Percentiles rank a stretch among this genome's conserved stretches.
These are phyloP conservation scores for Gambelia wislizenii DNA, from an alignment of 2,797 vertebrate genomes.

Conservation along the genomic window DNA sequence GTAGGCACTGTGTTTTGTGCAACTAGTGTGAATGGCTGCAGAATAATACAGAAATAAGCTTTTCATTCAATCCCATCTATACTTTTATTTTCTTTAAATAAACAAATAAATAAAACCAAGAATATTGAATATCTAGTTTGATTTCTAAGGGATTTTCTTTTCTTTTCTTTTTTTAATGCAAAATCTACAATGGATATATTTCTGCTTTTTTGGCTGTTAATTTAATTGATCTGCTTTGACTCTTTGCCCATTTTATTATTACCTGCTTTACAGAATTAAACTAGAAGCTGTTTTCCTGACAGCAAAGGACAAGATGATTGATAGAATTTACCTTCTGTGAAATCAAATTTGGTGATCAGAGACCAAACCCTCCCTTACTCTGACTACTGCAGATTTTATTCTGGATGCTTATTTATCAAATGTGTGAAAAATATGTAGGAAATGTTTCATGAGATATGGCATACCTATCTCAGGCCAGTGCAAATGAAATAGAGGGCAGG, in stretches of 20 bases:
- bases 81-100: constrained; percentile 27
- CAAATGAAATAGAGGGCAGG: background rate
- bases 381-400: constrained; percentile 12
- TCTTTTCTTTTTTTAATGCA: constrained; percentile 1
- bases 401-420: constrained; percentile 28
- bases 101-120: constrained; percentile 20
- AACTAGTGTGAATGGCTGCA: background rate
- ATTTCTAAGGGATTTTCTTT: background rate
- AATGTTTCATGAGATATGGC: background rate
- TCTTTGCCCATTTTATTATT: constrained; percentile 46
- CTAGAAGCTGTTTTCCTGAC: constrained; percentile 27
- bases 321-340: constrained; percentile 62
- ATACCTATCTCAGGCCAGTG: background rate
- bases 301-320: constrained; percentile 45
- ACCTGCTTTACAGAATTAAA: constrained; percentile 48
- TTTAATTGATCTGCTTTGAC: constrained; percentile 37
- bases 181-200: constrained; percentile 33
- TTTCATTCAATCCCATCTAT: constrained; percentile 58
- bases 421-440: constrained; percentile 9
- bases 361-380: background rate
- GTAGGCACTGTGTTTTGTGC: background rate
- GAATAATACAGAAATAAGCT: constrained; percentile 50
- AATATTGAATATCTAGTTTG: background rate
- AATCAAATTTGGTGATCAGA: constrained; percentile 41
- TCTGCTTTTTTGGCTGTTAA: constrained; percentile 40